These are phyloP conservation scores for Scatophagus argus DNA, from an alignment of 2,113 vertebrate species.

Conservation along the genomic window DNA sequence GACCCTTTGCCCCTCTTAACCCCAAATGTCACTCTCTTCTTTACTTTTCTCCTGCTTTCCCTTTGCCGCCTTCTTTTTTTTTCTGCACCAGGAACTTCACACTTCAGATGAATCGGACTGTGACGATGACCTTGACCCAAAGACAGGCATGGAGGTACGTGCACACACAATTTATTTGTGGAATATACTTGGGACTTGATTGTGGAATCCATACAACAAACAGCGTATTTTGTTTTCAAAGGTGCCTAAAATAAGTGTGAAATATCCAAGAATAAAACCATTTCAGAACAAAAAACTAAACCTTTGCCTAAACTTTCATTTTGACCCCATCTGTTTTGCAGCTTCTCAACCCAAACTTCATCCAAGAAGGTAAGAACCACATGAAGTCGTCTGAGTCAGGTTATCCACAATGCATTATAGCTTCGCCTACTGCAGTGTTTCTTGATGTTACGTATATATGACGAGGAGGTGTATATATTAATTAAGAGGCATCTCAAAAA, in stretches of 20 bases:
- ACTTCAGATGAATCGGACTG: slow-evolving; percentile 99
- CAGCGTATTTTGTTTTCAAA: neutral
- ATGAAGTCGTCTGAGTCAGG: neutral
- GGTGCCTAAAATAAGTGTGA: too few relatives aligned
- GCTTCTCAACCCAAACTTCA: slow-evolving; percentile 99
- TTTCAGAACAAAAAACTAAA: neutral
- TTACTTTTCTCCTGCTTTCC: neutral
- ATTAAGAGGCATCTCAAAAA: neutral
- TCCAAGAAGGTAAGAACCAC: slow-evolving; percentile 94
- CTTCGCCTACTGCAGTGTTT: neutral
- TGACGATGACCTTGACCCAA: slow-evolving; percentile 97
- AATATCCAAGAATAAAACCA: neutral
- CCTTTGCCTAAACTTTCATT: neutral
- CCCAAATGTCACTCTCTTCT: neutral
- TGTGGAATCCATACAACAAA: neutral
- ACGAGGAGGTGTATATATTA: neutral
- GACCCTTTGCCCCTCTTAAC: neutral
- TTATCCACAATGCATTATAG: neutral
- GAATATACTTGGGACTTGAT: neutral
- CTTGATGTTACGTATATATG: neutral
- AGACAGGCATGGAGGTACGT: slow-evolving; percentile 98
- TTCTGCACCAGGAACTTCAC: slow-evolving; percentile 90
- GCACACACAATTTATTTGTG: neutral
- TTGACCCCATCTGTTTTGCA: slow-evolving; percentile 74
- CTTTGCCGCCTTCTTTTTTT: neutral